These are phyloP conservation scores for Phoxinus dragarum DNA, from an alignment of 2,797 vertebrate species.

Conservation along the genomic window DNA sequence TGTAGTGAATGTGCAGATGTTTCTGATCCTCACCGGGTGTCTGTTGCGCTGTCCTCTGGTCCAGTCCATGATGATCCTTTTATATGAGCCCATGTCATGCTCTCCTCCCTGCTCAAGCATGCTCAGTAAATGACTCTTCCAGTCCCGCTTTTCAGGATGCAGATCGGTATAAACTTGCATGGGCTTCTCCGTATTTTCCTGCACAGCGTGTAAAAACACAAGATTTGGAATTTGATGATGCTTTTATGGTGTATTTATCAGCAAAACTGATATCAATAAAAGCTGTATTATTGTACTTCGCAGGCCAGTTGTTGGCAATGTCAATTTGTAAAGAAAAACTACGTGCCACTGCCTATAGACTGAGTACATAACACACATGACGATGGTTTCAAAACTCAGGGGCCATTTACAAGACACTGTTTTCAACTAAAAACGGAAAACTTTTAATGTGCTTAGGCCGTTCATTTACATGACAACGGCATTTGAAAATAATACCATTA, in stretches of 20 bases:
- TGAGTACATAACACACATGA: too few species aligned
- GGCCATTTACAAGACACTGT: too few species aligned
- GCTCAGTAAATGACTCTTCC: conserved; percentile 74
- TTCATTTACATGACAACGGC: too few species aligned
- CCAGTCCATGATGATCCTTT: conserved; percentile 81
- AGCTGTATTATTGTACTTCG: too few species aligned
- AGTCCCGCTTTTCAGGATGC: conserved; percentile 71
- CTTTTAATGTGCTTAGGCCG: too few species aligned
- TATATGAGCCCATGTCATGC: conserved; percentile 74
- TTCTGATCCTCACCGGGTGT: conserved; percentile 68
- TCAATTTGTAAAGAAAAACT: too few species aligned
- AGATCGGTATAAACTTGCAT: conserved; percentile 56
- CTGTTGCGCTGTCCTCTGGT: conserved; percentile 71
- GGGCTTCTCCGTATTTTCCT: conserved; percentile 64
- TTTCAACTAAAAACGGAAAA: too few species aligned
- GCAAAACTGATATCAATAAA: too few species aligned
- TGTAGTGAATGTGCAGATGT: background rate
- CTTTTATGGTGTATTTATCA: background rate
- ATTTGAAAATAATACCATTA: too few species aligned
- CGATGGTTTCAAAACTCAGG: too few species aligned
- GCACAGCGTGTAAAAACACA: background rate
- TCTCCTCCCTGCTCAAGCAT: conserved; percentile 76
- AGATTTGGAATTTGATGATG: background rate
- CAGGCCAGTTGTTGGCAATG: too few species aligned
- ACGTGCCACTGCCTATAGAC: too few species aligned